Base-by-base conservation (phyloP, 2,797 vertebrate genomes). In the Erithacus rubecula region DNA sequence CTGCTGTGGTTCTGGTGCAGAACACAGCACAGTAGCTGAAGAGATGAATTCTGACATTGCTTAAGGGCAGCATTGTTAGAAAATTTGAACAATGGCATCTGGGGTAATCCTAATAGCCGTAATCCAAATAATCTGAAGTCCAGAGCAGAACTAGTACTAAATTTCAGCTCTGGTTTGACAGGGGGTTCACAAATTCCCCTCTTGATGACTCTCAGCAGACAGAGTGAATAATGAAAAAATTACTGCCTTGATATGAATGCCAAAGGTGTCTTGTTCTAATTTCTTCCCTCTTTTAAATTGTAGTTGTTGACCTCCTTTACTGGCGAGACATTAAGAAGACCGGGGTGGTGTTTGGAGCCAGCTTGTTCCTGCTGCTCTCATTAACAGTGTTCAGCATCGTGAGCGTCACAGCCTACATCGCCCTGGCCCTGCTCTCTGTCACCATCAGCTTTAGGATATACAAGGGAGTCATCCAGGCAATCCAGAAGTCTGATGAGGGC, bases 381-480 rank as follows among this genome's bases (percentile, higher is more conserved):
- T 96, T 99, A 97, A 99, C 98, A 51, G 97, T 98, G 84, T 99
- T 99, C 98, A 99, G 99, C 98, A 99, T 99, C 77, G 98, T 99
- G 84, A 99, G 99, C 41, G 99, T 99, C 52, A 97, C 97, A 49
- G 99, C 99, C 93, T 99, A 99, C 97, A 98, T 99, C 69, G 98
- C 98, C 95, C 98, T 99, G 98, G 98, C 98, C 56, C 98, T 99
- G 95, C 99, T 99, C 36, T 99, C 99, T 1, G 98, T 99, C 97
- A 99, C 99, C 85, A 98, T 99, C 98, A 98, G 98, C 98, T 99
- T 99, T 98, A 99, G 99, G 98, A 99, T 99, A 98, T 99, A 99
- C 98, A 99, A 99, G 95, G 99, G 99, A 93, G 98, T 99, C 96
- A 98, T 99, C 98, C 99, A 99, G 96, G 99, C 99, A 94, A 98